A percentile compares a stretch with the other conserved stretches of the same genome.
Conservation (phyloP, 2,888 invertebrate genomes). For the Pherbina coryleti region DNA sequence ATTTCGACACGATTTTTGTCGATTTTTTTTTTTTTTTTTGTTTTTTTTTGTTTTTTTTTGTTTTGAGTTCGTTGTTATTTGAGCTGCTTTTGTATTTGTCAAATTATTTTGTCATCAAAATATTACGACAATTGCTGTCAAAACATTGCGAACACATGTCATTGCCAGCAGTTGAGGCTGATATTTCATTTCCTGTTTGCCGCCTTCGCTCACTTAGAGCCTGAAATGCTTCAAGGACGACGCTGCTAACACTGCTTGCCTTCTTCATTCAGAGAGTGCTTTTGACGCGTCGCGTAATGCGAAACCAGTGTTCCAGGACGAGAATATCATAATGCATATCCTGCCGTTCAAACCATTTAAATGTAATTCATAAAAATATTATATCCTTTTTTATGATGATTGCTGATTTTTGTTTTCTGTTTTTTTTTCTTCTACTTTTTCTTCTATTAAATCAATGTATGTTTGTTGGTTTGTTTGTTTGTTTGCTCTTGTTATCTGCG, state of each 20-base stretch:
- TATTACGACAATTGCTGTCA: slow-evolving; percentile 62
- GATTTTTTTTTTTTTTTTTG: background rate
- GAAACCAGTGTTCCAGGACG: slow-evolving; percentile 21
- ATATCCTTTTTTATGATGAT: slow-evolving; percentile 6
- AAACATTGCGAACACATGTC: slow-evolving; percentile 54
- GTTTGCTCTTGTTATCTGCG: background rate
- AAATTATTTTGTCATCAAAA: slow-evolving; percentile 42
- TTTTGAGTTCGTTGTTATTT: background rate
- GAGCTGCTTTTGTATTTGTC: slow-evolving; percentile 2
- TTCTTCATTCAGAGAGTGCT: background rate
- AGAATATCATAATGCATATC: slow-evolving; percentile 25
- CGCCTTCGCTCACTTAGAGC: slow-evolving; percentile 1
- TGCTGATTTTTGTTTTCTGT: background rate
- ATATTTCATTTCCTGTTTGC: slow-evolving; percentile 29
- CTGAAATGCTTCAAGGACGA: background rate
- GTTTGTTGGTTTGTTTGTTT: background rate
- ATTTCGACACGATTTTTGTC: background rate
- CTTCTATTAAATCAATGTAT: background rate
- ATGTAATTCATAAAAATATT: slow-evolving; percentile 35
- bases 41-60: background rate
- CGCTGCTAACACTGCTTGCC: background rate
- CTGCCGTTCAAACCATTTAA: slow-evolving; percentile 19
- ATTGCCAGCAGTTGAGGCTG: slow-evolving; percentile 48
- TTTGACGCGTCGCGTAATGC: slow-evolving; percentile 7
- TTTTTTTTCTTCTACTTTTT: too few relatives aligned